Evolutionary conservation across 2,797 vertebrate genomes (phyloP), one percentile per base, ranked within the genome.

Genomic region (Melopsittacus undulatus): DNA sequence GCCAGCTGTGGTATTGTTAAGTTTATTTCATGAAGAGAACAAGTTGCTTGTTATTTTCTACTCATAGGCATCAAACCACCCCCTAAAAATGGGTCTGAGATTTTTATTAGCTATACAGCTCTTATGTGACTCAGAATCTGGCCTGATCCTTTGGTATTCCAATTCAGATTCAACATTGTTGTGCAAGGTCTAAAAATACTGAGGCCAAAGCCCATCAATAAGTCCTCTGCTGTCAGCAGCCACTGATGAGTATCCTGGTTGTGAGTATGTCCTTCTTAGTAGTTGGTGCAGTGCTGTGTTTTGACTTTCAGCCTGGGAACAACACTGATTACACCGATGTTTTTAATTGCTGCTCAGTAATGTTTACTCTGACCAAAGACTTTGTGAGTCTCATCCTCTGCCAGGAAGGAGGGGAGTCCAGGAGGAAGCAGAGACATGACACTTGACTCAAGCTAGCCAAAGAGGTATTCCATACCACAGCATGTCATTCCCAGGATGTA

Each of bases 1-100:
- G 32, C 10, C 19, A 32, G 3, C 16, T 64, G 10, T 23, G 40
- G 4, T 57, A 9, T 34, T 0, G 0, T 52, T 14, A 56, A 36
- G 3, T 52, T 74, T n/a, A 18, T 43, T 57, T 54, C 2, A 16
- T 45, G 26, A 56, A 10, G 52, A 34, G 9, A 67, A n/a, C 13
- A 67, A 22, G 8, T 13, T 36, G 10, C 34, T 70, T 68, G 19
- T 63, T 80, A 29, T 42, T 42, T 76, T 79, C 15, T 59, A 24
- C 13, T 32, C 5, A 1, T 49, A 16, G 57, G 68, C 14, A 24
- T 82, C 75, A 42, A 68, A 66, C 7, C 5, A n/a, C 8, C 7
- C 68, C 54, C 54, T 62, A 54, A 80, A 84, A 70, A 29, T 8
- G 9, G 36, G 13, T 34, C 57, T 11, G 57, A 78, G 36, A 46